Conservation (phyloP, 2,797 vertebrate genomes). For the Bovichtus diacanthus region DNA sequence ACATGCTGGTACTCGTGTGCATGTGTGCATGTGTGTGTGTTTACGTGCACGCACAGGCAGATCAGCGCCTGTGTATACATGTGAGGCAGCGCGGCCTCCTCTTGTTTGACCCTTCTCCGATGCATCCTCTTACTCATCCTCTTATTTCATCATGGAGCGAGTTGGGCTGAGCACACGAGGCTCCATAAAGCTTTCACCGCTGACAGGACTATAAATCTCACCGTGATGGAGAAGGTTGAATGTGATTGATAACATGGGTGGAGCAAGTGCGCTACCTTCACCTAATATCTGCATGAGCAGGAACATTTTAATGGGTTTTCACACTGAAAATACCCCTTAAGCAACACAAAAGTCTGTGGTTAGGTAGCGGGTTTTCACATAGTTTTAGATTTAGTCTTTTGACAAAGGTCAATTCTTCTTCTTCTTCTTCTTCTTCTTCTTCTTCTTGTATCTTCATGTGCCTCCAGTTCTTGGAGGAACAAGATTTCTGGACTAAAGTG, state of each 20-base stretch:
- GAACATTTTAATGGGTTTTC: neutral
- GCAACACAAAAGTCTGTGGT: neutral
- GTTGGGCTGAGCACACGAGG: conserved; percentile 27
- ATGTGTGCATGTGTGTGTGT: neutral
- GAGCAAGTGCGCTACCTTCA: neutral
- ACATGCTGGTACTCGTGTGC: neutral
- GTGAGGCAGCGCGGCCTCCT: neutral
- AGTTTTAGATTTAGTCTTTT: too few species aligned
- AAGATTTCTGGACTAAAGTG: neutral
- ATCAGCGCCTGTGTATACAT: conserved; percentile 1
- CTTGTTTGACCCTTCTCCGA: conserved; percentile 23
- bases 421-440: too few species aligned
- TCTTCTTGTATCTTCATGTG: too few species aligned
- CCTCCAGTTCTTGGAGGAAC: too few species aligned
- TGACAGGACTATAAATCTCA: conserved; percentile 50
- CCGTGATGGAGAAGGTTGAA: conserved; percentile 10
- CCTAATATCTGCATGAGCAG: neutral
- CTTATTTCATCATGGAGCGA: conserved; percentile 39
- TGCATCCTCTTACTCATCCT: conserved; percentile 38
- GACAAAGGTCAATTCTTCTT: too few species aligned
- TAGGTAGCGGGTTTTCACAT: neutral
- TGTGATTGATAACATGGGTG: conserved; percentile 33
- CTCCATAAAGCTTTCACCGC: conserved; percentile 48
- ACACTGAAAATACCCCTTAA: neutral
- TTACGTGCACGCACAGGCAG: neutral